Conservation (phyloP, 2,888 invertebrate species). For the Leptinotarsa tumamoca region DNA sequence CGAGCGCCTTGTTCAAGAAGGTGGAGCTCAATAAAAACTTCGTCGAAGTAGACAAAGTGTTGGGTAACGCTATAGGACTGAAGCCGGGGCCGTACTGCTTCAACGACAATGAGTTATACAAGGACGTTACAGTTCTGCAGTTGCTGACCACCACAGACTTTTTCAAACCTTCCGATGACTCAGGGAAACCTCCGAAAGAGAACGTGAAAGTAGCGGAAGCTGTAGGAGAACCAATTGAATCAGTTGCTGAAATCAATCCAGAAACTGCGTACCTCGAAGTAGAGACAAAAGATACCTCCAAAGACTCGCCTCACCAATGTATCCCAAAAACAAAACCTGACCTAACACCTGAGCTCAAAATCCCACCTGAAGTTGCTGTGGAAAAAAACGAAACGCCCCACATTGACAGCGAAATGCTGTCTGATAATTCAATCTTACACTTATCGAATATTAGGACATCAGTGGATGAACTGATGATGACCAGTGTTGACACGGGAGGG, state of each 20-base stretch:
- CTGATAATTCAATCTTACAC: conserved; percentile 55
- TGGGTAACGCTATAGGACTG: conserved; percentile 60
- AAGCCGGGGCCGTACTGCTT: conserved; percentile 60
- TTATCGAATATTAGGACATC: conserved; percentile 53
- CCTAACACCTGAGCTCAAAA: conserved; percentile 17
- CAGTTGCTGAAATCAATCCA: background rate
- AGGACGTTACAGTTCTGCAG: conserved; percentile 59
- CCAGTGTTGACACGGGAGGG: conserved; percentile 57
- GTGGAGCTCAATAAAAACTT: conserved; percentile 52
- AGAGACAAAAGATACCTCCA: background rate
- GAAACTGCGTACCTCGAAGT: background rate
- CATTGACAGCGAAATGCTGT: conserved; percentile 49
- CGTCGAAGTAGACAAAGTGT: conserved; percentile 59
- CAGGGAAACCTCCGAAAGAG: conserved; percentile 21
- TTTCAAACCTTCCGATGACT: conserved; percentile 48
- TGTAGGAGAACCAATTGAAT: background rate
- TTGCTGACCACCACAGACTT: conserved; percentile 56
- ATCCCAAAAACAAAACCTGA: conserved; percentile 23
- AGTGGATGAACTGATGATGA: conserved; percentile 61
- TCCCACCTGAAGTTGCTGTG: conserved; percentile 20
- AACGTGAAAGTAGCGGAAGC: background rate
- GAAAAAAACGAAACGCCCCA: conserved; percentile 26
- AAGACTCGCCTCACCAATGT: conserved; percentile 16
- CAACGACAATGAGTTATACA: conserved; percentile 60
- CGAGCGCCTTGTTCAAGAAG: conserved; percentile 60